Evolutionary conservation across 64 coral and sea anemone genomes (phyloP), one percentile per base, ranked within the genome.

Genomic region (Stichodactyla mertensii): DNA sequence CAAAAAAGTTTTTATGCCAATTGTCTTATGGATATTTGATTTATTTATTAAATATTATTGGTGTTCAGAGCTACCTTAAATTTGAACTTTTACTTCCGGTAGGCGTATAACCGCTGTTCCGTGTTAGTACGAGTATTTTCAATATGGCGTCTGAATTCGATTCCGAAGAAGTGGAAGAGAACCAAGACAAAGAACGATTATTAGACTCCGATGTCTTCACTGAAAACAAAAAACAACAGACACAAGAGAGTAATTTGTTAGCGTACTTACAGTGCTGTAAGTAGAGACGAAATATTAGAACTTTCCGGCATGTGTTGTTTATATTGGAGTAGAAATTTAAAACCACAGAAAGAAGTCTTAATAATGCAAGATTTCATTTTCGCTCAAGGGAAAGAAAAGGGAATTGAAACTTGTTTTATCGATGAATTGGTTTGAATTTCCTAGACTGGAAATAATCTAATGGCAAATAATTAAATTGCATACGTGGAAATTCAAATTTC

Each of bases 221-320:
- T 19, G 61, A 81, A 23, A 20, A 54, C 7, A 83, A 8, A 5
- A 83, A 55, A 26, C 16, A 22, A n/a, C 4, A 24, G 52, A 70
- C 28, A 7, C 78, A 81, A 13, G 64, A 31, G 52, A 26, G 55
- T 23, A 55, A 52, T 70, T 16, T 58, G 13, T 26, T 89, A 20
- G 79, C 57, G 1, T 89, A 89, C 61, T 52, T 89, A 0, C 78
- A 89, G 45, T 89, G 79, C 16, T 89, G 87, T 89, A 89, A 89
- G 87, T 89, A 82, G 69, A 55, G 26, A 26, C 1, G 12, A 54
- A 56, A 87, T 77, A 77, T 12, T 6, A 22, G 1, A 23, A 20
- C 0, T 4, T 22, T 71, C 4, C 14, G n/a, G n/a, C 16, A 55
- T 5, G 16, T 62, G 60, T 16, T 66, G 19, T 55, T 64, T 55